Conservation (phyloP, 2,888 invertebrate genomes). For the Coenonympha arcania region DNA sequence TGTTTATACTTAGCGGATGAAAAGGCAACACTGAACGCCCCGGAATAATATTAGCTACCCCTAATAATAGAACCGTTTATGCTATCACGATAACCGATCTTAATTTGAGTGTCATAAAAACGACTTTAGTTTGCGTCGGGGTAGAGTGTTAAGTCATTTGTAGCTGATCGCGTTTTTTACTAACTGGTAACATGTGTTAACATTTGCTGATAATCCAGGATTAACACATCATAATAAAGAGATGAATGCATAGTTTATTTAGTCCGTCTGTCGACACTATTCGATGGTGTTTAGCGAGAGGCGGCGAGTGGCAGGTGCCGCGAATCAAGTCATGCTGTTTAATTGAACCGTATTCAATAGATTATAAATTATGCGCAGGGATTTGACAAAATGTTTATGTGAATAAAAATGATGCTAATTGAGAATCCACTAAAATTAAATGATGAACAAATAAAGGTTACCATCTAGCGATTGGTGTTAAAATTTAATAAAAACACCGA, state of each 20-base stretch:
- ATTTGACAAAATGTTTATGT: not conserved
- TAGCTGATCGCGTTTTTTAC: conserved; percentile 48
- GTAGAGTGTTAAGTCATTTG: conserved; percentile 34
- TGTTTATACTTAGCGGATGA: conserved; percentile 74
- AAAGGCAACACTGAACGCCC: conserved; percentile 74
- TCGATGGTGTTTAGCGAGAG: conserved; percentile 52
- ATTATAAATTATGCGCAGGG: not conserved
- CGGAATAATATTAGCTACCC: conserved; percentile 74
- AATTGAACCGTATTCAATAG: conserved; percentile 31
- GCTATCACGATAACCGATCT: conserved; percentile 37
- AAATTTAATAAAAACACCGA: no score
- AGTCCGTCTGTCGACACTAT: conserved; percentile 65
- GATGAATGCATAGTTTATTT: conserved; percentile 70
- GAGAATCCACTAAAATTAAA: no score
- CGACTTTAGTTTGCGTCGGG: conserved; percentile 31
- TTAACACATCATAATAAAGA: conserved; percentile 75
- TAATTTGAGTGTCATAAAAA: conserved; percentile 37
- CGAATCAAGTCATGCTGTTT: conserved; percentile 57
- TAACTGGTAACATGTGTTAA: conserved; percentile 75
- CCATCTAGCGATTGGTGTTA: not conserved
- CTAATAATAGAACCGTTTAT: conserved; percentile 65
- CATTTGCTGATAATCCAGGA: conserved; percentile 73
- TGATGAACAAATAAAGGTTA: not conserved
- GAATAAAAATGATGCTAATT: not conserved
- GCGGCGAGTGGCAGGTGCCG: conserved; percentile 56